These are phyloP conservation scores for Drosophila paramelanica DNA, from an alignment of 2,888 invertebrate species.

Conservation along the genomic window DNA sequence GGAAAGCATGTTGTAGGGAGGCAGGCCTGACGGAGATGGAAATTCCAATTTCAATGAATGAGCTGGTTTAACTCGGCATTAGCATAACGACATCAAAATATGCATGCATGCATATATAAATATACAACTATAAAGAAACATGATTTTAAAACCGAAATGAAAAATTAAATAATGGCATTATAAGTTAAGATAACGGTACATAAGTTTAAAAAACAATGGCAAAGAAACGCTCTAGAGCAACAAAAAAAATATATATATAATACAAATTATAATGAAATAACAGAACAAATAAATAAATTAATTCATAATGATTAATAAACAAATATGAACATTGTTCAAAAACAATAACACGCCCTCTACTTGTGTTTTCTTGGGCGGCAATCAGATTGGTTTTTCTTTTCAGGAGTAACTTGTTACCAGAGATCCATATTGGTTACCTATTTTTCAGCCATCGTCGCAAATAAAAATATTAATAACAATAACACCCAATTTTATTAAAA, in stretches of 20 bases:
- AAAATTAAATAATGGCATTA: conserved; percentile 70
- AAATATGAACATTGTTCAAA: conserved; percentile 84
- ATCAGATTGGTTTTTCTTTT: not conserved
- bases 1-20: conserved; percentile 31
- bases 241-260: conserved; percentile 72
- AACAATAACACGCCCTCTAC: conserved; percentile 44
- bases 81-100: conserved; percentile 53
- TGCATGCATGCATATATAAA: conserved; percentile 52
- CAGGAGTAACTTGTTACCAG: not conserved
- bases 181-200: conserved; percentile 79
- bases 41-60: conserved; percentile 39
- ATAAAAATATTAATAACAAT: conserved; percentile 11
- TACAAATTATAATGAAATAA: conserved; percentile 79
- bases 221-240: conserved; percentile 79
- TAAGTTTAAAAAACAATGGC: conserved; percentile 85
- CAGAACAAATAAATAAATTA: conserved; percentile 81
- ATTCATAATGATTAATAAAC: conserved; percentile 82
- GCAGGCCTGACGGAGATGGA: conserved; percentile 35
- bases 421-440: too few relatives aligned
- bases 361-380: conserved; percentile 4
- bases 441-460: too few relatives aligned
- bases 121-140: conserved; percentile 65
- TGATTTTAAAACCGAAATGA: conserved; percentile 69
- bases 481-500: conserved; percentile 40
- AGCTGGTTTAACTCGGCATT: conserved; percentile 50